Conservation (phyloP, 2,888 invertebrate species). For the Exocentrus adspersus region DNA sequence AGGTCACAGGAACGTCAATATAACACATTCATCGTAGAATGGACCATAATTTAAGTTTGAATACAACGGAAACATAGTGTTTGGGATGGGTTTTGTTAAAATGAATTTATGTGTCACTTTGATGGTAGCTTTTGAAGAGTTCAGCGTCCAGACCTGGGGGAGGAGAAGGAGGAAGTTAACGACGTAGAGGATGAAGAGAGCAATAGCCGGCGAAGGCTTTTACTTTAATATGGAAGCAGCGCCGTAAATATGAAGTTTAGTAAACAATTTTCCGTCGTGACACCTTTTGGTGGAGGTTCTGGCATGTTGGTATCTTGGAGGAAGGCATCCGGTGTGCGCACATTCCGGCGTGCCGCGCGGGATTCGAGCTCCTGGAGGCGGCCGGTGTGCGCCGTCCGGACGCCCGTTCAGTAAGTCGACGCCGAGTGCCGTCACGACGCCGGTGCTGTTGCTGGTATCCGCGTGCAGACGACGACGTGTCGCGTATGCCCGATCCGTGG, state of each 20-base stretch:
- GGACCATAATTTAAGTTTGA: no score
- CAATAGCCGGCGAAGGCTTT: not conserved
- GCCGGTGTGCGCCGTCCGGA: slow-evolving; percentile 50
- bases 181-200: no score
- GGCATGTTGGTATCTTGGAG: not conserved
- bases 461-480: slow-evolving; percentile 12
- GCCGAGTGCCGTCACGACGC: slow-evolving; percentile 45
- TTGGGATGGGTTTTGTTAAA: no score
- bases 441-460: no score
- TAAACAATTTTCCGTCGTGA: no score
- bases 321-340: slow-evolving; percentile 5
- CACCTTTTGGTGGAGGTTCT: not conserved
- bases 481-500: not conserved
- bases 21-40: no score
- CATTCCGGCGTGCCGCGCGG: slow-evolving; percentile 9
- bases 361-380: slow-evolving; percentile 38
- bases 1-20: no score
- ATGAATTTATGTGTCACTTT: not conserved
- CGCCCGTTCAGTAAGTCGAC: slow-evolving; percentile 52
- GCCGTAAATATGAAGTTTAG: no score
- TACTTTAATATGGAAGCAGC: not conserved
- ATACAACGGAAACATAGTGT: no score
- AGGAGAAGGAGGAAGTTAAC: no score
- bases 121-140: not conserved
- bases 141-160: not conserved